Evolutionary conservation across 2,113 vertebrate species (phyloP).

Genomic region (Opisthocomus hoazin): DNA sequence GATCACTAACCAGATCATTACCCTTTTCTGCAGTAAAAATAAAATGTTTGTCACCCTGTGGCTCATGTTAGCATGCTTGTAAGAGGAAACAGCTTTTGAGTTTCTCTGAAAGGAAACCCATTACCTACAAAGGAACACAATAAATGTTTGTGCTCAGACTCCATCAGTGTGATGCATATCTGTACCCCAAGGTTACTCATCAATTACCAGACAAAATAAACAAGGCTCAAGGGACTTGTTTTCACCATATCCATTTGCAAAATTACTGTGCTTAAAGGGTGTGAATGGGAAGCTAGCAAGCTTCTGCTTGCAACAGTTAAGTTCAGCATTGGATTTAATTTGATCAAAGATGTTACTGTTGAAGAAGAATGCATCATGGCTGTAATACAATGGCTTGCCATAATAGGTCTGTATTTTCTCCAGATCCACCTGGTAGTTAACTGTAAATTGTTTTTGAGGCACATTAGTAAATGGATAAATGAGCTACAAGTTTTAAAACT

Average conservation of each 20-base stretch:
- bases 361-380: not conserved
- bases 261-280: not conserved
- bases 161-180: not conserved
- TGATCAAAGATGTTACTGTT: not conserved
- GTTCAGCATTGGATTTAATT: not conserved
- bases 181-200: not conserved
- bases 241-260: not conserved
- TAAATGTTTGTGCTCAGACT: not conserved
- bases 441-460: not conserved
- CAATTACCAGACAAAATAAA: not conserved
- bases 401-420: not conserved
- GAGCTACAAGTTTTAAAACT: not conserved
- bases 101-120: not conserved
- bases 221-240: not conserved
- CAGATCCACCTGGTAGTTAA: not conserved
- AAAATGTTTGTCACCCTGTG: not conserved
- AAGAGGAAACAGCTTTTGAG: not conserved
- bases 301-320: not conserved
- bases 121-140: not conserved
- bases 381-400: not conserved
- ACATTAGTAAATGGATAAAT: constrained; percentile 1
- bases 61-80: not conserved
- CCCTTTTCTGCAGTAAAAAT: not conserved
- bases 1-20: not conserved
- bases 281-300: not conserved